Evolutionary conservation across 2,113 vertebrate genomes (phyloP).

Genomic region (Stegastes partitus): DNA sequence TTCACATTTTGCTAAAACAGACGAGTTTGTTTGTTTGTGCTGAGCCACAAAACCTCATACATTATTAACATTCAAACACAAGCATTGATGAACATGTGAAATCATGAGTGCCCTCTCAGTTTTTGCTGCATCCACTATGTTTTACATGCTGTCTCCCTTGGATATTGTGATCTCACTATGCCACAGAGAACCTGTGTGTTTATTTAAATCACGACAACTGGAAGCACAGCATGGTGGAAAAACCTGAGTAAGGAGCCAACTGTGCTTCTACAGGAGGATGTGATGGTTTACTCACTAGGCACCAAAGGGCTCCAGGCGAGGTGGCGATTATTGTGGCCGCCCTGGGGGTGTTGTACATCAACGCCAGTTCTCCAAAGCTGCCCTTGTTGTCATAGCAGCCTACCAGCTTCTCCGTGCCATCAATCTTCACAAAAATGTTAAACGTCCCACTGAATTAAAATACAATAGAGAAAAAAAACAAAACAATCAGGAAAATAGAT

Average conservation of each 20-base stretch:
- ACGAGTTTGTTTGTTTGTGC: not conserved
- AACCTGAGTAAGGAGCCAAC: conserved; percentile 37
- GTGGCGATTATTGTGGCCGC: conserved; percentile 97
- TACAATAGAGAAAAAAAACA: not conserved
- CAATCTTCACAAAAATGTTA: conserved; percentile 92
- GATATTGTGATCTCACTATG: not conserved
- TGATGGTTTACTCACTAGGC: conserved; percentile 90
- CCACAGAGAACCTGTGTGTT: conserved; percentile 31
- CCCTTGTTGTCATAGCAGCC: conserved; percentile 96
- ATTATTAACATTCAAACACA: not conserved
- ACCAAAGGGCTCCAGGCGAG: conserved; percentile 96
- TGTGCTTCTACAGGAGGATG: conserved; percentile 44
- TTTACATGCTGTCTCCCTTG: not conserved
- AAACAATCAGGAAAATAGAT: not conserved
- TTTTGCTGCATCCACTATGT: conserved; percentile 10
- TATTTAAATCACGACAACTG: conserved; percentile 48
- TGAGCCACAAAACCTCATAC: too few relatives aligned
- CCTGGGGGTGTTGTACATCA: conserved; percentile 99
- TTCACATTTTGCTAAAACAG: not conserved
- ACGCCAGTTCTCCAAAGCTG: conserved; percentile 97
- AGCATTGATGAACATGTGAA: not conserved
- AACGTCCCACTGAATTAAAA: conserved; percentile 90
- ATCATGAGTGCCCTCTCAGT: not conserved
- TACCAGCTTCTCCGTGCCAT: conserved; percentile 90
- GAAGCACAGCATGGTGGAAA: conserved; percentile 47